These are phyloP conservation scores for Dysidea cf. avara DNA, from an alignment of 37 sponge, comb jelly and placozoan genomes.

Conservation along the genomic window DNA sequence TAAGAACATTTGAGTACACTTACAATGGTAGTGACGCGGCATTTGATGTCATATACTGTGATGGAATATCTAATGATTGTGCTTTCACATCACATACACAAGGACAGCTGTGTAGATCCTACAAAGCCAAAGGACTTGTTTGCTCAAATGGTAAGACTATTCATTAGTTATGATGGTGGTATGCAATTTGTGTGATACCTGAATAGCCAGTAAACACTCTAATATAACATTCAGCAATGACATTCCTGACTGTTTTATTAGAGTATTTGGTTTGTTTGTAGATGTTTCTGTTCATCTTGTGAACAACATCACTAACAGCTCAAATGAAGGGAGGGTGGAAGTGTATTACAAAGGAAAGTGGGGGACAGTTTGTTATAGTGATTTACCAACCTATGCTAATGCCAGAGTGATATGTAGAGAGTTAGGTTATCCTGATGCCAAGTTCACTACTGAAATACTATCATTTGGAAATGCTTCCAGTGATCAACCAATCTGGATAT, in stretches of 20 bases:
- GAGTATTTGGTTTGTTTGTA: not conserved
- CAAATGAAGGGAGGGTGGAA: not conserved
- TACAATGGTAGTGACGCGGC: too few relatives aligned
- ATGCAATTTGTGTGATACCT: too few relatives aligned
- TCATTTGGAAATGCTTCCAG: not conserved
- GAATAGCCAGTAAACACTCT: too few relatives aligned
- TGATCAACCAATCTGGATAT: too few relatives aligned
- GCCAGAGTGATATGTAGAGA: slow-evolving; percentile 18
- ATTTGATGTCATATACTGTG: too few relatives aligned
- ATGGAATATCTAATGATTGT: too few relatives aligned
- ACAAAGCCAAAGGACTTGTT: too few relatives aligned
- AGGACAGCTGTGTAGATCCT: too few relatives aligned
- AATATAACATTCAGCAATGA: not conserved
- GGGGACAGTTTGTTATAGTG: not conserved
- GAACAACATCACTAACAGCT: not conserved
- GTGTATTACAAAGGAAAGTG: not conserved
- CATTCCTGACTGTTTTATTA: not conserved
- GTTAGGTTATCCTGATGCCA: slow-evolving; percentile 13
- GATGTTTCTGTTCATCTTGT: not conserved
- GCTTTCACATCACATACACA: too few relatives aligned
- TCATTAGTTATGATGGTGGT: too few relatives aligned
- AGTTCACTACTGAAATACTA: not conserved
- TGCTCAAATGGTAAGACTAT: too few relatives aligned
- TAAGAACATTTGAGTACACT: too few relatives aligned
- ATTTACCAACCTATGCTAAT: not conserved